Evolutionary conservation across 1,140 invertebrate species (phyloP), one percentile per base, ranked within the genome.

Genomic region (Drosophila bifasciata): DNA sequence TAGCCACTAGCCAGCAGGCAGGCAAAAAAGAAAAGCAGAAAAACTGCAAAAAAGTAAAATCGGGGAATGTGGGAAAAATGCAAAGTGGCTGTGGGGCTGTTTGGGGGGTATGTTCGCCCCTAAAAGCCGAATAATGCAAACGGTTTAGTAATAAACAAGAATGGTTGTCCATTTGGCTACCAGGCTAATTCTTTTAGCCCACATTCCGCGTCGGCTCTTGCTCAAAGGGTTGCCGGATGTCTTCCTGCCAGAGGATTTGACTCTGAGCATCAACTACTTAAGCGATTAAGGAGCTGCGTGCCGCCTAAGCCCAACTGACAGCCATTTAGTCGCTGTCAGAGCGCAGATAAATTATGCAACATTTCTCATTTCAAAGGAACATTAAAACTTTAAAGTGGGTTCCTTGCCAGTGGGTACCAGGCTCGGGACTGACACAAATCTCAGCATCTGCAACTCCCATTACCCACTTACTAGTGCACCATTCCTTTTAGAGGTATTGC

Each of bases 121-220:
- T 41, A 28, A 72, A 74, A 73, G 70, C 71, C 69, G 61, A 51
- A 60, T 67, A 79, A 79, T 60, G 50, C 53, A 46, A 57, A 72
- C 73, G 55, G 66, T 77, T 71, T 73, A 74, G 83, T 76, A 85
- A 76, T 70, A 84, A 76, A 76, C 60, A 60, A 43, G 43, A 50
- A 75, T 52, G 51, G 53, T 49, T 57, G 70, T 75, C 70, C 74
- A 68, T 72, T 72, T 62, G 57, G 57, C 69, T 73, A 50, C 62
- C 43, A 43, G 46, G 69, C 70, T 74, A 74, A 74, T 74, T 73
- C 70, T 36, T 63, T 63, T 44, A 41, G 59, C 51, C 58, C 70
- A 70, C 57, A 73, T 63, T 53, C 63, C 51, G 23, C 56, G 43
- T 61, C 43, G 17, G 57, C 68, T 21, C 39, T n/a, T n/a, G n/a